Evolutionary conservation across 2,797 vertebrate genomes (phyloP).

Genomic region (Neoniphon sammara): DNA sequence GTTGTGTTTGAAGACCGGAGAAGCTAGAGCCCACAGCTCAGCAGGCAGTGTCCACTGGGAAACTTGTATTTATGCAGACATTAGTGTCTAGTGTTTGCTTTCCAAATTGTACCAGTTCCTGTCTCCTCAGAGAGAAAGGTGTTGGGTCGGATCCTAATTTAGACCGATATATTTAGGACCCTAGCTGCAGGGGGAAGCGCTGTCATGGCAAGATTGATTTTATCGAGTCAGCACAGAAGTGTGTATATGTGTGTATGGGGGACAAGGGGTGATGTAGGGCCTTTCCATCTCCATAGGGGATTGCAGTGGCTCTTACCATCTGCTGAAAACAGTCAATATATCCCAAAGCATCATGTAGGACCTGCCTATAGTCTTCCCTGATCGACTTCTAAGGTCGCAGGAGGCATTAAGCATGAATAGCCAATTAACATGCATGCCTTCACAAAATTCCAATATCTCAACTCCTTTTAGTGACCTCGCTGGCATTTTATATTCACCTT

Average conservation of each 20-base stretch:
- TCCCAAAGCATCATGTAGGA: conserved; percentile 66
- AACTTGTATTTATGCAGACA: conserved; percentile 53
- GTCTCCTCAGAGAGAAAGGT: conserved; percentile 71
- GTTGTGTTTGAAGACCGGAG: conserved; percentile 33
- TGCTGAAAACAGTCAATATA: conserved; percentile 76
- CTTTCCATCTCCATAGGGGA: conserved; percentile 62
- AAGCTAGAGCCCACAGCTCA: conserved; percentile 24
- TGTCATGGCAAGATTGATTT: conserved; percentile 83
- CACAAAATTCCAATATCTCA: conserved; percentile 67
- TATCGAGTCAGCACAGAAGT: conserved; percentile 68
- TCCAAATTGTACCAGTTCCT: conserved; percentile 61
- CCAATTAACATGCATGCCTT: conserved; percentile 74
- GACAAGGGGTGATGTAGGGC: conserved; percentile 56
- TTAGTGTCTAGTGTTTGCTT: conserved; percentile 53
- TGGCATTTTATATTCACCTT: conserved; percentile 35
- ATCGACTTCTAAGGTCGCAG: conserved; percentile 76
- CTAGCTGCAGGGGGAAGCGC: conserved; percentile 70
- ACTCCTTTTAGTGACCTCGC: conserved; percentile 47
- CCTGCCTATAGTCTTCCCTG: conserved; percentile 64
- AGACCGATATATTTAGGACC: conserved; percentile 75
- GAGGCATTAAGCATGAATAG: conserved; percentile 70
- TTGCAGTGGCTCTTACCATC: conserved; percentile 76
- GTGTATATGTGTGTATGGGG: conserved; percentile 61
- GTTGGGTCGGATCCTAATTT: conserved; percentile 80
- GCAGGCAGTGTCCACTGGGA: conserved; percentile 37